These are phyloP conservation scores for Sebastiscus tertius DNA, from an alignment of 2,797 vertebrate species.

Conservation along the genomic window DNA sequence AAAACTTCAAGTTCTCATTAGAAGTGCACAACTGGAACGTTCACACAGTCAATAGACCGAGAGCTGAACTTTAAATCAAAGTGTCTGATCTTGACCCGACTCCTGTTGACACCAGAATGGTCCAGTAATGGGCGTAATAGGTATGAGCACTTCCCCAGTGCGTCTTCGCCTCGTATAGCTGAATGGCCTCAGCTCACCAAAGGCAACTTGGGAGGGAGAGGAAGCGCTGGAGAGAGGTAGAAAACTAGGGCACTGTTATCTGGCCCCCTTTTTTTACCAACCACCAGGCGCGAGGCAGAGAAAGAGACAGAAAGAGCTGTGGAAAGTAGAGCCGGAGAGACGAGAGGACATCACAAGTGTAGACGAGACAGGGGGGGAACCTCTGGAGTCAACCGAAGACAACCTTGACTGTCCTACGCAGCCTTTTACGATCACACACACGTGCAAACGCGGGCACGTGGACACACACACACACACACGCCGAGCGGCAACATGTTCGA, in stretches of 20 bases:
- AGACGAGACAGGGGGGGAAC: slow-evolving; percentile 36
- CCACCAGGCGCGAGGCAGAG: slow-evolving; percentile 68
- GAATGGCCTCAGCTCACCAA: slow-evolving; percentile 50
- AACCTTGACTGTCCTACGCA: background rate
- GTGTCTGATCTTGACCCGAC: background rate
- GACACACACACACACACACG: background rate
- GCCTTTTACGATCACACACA: background rate
- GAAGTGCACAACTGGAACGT: background rate
- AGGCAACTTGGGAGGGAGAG: slow-evolving; percentile 70
- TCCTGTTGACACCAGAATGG: background rate
- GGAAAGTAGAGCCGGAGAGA: slow-evolving; percentile 61
- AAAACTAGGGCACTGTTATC: slow-evolving; percentile 86
- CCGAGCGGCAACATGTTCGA: slow-evolving; percentile 81
- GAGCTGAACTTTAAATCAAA: background rate
- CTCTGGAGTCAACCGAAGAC: slow-evolving; percentile 37
- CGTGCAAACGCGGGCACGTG: background rate
- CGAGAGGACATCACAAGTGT: slow-evolving; percentile 52
- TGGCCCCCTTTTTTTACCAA: slow-evolving; percentile 74
- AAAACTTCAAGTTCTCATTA: slow-evolving; percentile 7
- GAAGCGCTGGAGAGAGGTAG: slow-evolving; percentile 68
- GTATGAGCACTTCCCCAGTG: background rate
- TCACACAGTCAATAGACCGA: background rate
- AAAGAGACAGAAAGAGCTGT: slow-evolving; percentile 71
- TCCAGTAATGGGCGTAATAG: background rate
- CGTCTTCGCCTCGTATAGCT: slow-evolving; percentile 21